Percentiles rank a stretch among this genome's conserved stretches.
Evolutionary conservation across 64 coral and sea anemone species (phyloP).

Genomic region (Porites lutea): DNA sequence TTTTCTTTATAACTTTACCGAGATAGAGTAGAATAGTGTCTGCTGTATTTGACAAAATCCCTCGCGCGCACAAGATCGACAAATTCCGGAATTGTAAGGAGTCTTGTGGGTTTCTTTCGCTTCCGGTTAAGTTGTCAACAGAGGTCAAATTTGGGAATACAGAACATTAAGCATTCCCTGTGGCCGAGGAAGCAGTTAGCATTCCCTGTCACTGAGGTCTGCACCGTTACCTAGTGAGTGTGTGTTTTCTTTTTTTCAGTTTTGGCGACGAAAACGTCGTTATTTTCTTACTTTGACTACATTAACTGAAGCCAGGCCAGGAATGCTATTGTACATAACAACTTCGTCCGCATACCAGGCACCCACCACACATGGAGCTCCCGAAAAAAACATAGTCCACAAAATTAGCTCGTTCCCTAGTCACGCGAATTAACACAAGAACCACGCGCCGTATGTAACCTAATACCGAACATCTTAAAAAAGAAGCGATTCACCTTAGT

Average conservation of each 20-base stretch:
- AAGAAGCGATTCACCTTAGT: no score
- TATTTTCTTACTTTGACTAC: not conserved
- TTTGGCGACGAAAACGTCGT: not conserved
- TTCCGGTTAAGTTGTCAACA: slow-evolving; percentile 4
- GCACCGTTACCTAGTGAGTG: not conserved
- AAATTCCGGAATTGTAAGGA: slow-evolving; percentile 19
- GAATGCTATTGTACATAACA: not conserved
- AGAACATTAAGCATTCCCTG: not conserved
- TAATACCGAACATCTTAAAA: no score
- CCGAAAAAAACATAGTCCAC: not conserved
- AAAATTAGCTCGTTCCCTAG: not conserved
- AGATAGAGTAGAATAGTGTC: not conserved
- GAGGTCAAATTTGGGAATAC: not conserved
- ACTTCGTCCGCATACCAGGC: not conserved
- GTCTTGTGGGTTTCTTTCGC: not conserved
- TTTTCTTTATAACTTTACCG: no score
- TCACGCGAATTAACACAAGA: slow-evolving; percentile 11
- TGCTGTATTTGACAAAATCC: not conserved
- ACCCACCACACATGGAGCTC: slow-evolving; percentile 2
- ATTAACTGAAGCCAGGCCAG: not conserved
- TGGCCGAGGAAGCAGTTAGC: not conserved
- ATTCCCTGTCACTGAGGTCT: not conserved
- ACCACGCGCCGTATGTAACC: slow-evolving; percentile 8
- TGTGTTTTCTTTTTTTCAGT: not conserved
- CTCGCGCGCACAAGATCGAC: not conserved